These are phyloP conservation scores for Thunnus thynnus DNA, from an alignment of 2,113 vertebrate genomes.

Conservation along the genomic window DNA sequence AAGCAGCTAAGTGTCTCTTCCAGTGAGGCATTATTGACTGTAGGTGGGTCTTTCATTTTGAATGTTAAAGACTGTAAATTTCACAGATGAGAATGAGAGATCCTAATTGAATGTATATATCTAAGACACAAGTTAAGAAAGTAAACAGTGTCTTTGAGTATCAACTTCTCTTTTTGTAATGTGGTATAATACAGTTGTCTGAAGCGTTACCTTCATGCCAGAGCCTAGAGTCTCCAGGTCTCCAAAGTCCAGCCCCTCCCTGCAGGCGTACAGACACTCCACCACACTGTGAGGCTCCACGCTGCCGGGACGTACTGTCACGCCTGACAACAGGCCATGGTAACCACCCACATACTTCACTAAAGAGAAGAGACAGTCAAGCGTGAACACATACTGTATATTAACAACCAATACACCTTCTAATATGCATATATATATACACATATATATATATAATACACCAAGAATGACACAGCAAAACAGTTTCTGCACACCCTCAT, in stretches of 20 bases:
- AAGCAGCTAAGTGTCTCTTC: too few relatives aligned
- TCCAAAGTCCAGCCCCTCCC: conserved; percentile 98
- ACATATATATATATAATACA: background rate
- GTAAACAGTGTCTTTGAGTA: background rate
- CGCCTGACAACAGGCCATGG: conserved; percentile 96
- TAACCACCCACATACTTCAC: conserved; percentile 92
- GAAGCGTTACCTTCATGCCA: conserved; percentile 94
- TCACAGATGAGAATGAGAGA: background rate
- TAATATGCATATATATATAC: background rate
- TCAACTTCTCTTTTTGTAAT: background rate
- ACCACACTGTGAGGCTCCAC: conserved; percentile 98
- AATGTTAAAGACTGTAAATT: background rate
- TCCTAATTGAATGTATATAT: background rate
- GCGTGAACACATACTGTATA: conserved; percentile 3
- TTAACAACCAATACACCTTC: background rate
- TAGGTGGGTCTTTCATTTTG: too few relatives aligned
- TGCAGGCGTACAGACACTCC: conserved; percentile 98
- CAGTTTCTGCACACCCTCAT: background rate
- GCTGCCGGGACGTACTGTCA: conserved; percentile 95
- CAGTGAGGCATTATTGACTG: too few relatives aligned
- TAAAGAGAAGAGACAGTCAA: conserved; percentile 46
- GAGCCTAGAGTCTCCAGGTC: conserved; percentile 98
- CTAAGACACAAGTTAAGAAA: background rate
- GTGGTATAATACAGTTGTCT: background rate
- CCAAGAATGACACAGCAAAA: conserved; percentile 23